Evolutionary conservation across 2,113 vertebrate genomes (phyloP).

Genomic region (Ceyx margarethae): DNA sequence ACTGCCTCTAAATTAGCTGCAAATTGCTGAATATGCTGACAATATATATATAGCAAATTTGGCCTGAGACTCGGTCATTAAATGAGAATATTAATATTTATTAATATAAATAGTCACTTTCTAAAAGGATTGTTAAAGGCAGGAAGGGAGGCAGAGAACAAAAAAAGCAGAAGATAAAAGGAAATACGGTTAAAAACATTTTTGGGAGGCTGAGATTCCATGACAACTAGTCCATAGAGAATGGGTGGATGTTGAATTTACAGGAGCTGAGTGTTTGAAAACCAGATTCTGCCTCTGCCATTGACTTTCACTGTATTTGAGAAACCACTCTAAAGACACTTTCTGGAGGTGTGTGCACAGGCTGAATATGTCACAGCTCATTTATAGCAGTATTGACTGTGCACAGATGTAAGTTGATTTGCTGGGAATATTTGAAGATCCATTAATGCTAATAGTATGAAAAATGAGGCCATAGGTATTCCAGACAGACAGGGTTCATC

Average conservation of each 20-base stretch:
- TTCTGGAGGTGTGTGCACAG: not conserved
- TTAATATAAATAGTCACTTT: not conserved
- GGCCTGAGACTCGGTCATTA: not conserved
- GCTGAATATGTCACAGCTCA: not conserved
- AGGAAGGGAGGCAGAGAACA: not conserved
- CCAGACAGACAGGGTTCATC: not conserved
- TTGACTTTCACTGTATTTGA: not conserved
- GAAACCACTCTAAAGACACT: not conserved
- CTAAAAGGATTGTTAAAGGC: not conserved
- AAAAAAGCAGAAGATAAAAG: not conserved
- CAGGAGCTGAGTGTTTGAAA: not conserved
- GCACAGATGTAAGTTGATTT: not conserved
- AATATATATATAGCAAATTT: not conserved
- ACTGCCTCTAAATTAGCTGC: not conserved
- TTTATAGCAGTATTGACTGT: not conserved
- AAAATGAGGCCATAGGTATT: slow-evolving; percentile 20
- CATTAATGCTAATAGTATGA: slow-evolving; percentile 2
- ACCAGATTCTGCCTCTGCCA: not conserved
- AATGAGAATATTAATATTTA: not conserved
- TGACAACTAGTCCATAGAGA: not conserved
- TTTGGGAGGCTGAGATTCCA: not conserved
- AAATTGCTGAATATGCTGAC: not conserved
- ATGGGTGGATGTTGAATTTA: not conserved
- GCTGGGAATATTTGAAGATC: not conserved
- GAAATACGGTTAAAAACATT: not conserved